Conservation (phyloP, 2,888 invertebrate species). For the Metellina segmentata region DNA sequence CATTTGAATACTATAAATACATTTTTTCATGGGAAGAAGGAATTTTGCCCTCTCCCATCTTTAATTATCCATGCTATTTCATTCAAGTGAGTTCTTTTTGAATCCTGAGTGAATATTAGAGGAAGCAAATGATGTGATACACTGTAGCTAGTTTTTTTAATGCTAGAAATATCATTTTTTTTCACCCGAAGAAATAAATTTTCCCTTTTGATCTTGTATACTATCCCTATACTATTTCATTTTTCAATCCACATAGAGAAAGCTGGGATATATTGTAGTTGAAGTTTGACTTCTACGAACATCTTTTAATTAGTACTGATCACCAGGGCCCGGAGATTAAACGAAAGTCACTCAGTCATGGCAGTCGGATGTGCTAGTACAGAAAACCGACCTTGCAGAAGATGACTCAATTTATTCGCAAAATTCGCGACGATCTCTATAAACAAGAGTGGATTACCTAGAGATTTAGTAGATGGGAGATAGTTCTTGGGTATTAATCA, state of each 20-base stretch:
- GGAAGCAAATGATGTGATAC: no score
- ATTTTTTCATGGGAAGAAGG: neutral
- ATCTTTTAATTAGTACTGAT: constrained; percentile 65
- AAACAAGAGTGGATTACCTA: constrained; percentile 14
- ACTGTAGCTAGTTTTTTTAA: no score
- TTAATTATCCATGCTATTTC: no score
- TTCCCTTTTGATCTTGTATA: no score
- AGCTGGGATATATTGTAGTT: constrained; percentile 3
- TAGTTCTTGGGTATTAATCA: constrained; percentile 25
- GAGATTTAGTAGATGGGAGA: constrained; percentile 4
- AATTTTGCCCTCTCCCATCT: no score
- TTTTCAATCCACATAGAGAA: constrained; percentile 2
- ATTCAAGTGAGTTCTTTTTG: no score
- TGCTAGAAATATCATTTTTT: no score
- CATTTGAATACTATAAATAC: constrained; percentile 16
- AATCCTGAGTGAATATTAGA: no score
- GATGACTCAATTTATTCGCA: neutral
- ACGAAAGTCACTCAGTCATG: constrained; percentile 40
- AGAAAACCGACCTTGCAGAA: constrained; percentile 28
- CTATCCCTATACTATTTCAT: neutral
- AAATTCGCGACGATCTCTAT: constrained; percentile 13
- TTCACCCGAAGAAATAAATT: no score
- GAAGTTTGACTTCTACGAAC: constrained; percentile 18
- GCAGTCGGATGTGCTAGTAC: constrained; percentile 8
- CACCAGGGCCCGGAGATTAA: constrained; percentile 42